Conservation (phyloP, 2,113 vertebrate species). For the Hymenochirus boettgeri region DNA sequence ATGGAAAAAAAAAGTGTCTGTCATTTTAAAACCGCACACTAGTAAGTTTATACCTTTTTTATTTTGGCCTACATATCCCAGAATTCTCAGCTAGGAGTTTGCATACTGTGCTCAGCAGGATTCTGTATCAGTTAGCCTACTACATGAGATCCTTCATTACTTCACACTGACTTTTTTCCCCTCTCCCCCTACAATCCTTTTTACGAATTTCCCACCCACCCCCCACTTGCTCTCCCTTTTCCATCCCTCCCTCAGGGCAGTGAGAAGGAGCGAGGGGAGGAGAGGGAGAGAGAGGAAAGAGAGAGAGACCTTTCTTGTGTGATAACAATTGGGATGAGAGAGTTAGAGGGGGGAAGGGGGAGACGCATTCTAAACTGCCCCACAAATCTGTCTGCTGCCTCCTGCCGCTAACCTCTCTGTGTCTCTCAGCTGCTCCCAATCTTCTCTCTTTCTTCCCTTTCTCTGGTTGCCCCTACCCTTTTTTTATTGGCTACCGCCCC, state of each 20-base stretch:
- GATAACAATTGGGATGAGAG: conserved; percentile 37
- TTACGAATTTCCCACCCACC: conserved; percentile 39
- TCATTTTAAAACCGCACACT: no score
- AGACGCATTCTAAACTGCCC: conserved; percentile 28
- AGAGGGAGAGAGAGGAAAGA: conserved; percentile 11
- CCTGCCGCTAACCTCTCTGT: conserved; percentile 31
- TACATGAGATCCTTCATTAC: conserved; percentile 18
- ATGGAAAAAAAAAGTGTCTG: no score
- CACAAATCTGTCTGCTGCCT: conserved; percentile 38
- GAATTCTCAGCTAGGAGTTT: neutral
- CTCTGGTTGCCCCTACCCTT: neutral
- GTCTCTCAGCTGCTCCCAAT: conserved; percentile 29
- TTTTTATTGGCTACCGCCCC: neutral
- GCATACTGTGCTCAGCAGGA: neutral
- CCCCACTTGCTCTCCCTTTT: conserved; percentile 4
- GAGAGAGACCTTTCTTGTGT: conserved; percentile 37
- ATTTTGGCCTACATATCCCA: neutral
- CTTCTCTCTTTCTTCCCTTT: neutral
- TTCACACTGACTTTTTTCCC: conserved; percentile 13
- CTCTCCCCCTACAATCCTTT: conserved; percentile 32
- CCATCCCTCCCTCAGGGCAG: conserved; percentile 11
- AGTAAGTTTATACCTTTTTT: no score
- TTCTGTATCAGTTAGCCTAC: neutral
- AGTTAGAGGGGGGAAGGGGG: conserved; percentile 6
- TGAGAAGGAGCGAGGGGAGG: conserved; percentile 22